Percentiles rank a stretch among this genome's conserved stretches.
phyloP scores from a whole-genome alignment of 2,888 invertebrate species.

The Microchrysa polita region DNA sequence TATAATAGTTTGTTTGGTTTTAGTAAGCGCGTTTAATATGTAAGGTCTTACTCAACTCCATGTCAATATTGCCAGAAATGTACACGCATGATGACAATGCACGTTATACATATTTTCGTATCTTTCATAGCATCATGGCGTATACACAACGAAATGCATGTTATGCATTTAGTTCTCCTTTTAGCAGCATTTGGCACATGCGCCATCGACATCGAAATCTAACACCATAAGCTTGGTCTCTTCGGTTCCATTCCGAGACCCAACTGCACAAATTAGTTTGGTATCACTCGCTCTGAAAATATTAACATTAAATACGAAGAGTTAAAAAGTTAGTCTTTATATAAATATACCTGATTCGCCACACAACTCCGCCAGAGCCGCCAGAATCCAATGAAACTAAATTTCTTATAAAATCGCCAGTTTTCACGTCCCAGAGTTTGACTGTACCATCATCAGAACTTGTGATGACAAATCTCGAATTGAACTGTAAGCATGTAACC shows the following conservation, averaged over 20 bases:
- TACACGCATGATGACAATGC: no score
- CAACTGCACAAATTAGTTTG: constrained; percentile 97
- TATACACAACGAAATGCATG: constrained; percentile 1
- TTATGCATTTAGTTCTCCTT: background rate
- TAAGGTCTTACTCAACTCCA: background rate
- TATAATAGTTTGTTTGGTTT: constrained; percentile 22
- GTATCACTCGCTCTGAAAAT: constrained; percentile 83
- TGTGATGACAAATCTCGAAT: constrained; percentile 96
- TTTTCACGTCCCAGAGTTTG: constrained; percentile 97
- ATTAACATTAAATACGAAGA: background rate
- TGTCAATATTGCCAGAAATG: background rate
- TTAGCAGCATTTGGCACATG: constrained; percentile 70
- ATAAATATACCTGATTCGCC: constrained; percentile 87
- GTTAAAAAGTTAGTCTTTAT: background rate
- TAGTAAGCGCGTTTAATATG: constrained; percentile 26
- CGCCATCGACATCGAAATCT: constrained; percentile 91
- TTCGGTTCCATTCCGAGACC: constrained; percentile 98
- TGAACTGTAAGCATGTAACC: constrained; percentile 97
- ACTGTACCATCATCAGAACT: constrained; percentile 99
- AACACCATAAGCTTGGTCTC: constrained; percentile 97
- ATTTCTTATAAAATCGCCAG: constrained; percentile 96
- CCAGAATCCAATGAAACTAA: constrained; percentile 93
- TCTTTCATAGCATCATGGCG: background rate
- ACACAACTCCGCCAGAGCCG: constrained; percentile 98
- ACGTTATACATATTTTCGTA: no score